These are phyloP conservation scores for Macrotrachela quadricornifera DNA, from an alignment of 1,140 invertebrate species.

Conservation along the genomic window DNA sequence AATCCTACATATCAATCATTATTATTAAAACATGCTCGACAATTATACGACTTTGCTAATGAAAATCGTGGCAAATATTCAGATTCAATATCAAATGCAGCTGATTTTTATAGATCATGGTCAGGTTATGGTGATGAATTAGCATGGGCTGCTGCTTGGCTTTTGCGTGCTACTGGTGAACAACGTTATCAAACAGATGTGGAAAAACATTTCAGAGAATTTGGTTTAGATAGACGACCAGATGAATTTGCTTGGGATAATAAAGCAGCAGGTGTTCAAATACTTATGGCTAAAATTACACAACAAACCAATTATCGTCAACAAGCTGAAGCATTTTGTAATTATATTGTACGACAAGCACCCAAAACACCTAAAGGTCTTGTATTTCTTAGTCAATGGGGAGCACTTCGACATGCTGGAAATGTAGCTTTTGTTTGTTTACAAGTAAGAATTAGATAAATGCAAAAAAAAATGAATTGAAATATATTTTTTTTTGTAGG, in stretches of 20 bases:
- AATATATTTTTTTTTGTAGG: constrained; percentile 23
- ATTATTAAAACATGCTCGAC: constrained; percentile 34
- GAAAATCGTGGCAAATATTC: constrained; percentile 36
- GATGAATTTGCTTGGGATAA: constrained; percentile 39
- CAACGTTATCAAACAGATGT: constrained; percentile 35
- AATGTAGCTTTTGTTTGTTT: background rate
- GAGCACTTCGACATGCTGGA: constrained; percentile 19
- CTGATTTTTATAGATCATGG: background rate
- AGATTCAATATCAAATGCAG: constrained; percentile 28
- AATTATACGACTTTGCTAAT: constrained; percentile 39
- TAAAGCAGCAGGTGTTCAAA: constrained; percentile 37
- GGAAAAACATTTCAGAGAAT: constrained; percentile 14
- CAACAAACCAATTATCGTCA: constrained; percentile 13
- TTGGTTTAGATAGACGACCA: constrained; percentile 31
- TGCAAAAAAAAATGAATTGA: background rate
- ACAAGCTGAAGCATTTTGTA: constrained; percentile 15
- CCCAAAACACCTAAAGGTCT: constrained; percentile 16
- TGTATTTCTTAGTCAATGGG: constrained; percentile 17
- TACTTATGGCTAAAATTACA: constrained; percentile 18
- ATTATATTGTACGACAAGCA: constrained; percentile 8
- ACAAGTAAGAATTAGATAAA: background rate
- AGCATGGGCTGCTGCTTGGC: constrained; percentile 41
- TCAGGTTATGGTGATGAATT: constrained; percentile 40
- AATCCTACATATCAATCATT: constrained; percentile 33
- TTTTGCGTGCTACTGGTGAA: constrained; percentile 39